Conservation (phyloP, 2,888 invertebrate species). For the Azorinus chamasolen region DNA sequence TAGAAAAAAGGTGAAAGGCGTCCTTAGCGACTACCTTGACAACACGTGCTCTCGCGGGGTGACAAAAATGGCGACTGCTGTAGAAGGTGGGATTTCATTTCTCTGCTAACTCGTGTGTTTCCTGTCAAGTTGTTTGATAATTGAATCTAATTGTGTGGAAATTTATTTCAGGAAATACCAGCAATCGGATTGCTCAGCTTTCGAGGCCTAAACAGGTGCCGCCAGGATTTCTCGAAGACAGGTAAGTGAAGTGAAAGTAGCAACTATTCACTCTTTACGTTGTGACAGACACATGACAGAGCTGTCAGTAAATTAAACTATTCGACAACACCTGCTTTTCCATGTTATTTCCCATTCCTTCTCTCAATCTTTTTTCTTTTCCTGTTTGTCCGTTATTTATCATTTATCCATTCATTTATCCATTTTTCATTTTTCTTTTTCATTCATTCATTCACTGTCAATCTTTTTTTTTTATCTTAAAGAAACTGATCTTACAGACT, state of each 20-base stretch:
- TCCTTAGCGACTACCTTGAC: constrained; percentile 70
- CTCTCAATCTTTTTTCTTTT: no score
- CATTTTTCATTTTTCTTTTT: no score
- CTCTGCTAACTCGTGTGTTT: not conserved
- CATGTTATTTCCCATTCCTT: no score
- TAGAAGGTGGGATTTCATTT: constrained; percentile 46
- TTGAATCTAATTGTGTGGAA: not conserved
- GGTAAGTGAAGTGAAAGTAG: constrained; percentile 70
- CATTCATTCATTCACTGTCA: no score
- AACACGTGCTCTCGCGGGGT: constrained; percentile 61
- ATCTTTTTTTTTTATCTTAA: no score
- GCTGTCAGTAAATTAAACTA: no score
- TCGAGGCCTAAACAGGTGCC: constrained; percentile 74
- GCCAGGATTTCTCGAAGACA: constrained; percentile 70
- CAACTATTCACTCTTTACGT: no score
- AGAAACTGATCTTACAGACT: no score
- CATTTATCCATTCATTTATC: no score
- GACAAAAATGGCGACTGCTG: constrained; percentile 67
- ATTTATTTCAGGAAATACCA: not conserved
- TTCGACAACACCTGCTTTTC: no score
- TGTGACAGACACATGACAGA: no score
- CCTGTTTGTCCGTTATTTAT: no score
- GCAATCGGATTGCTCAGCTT: constrained; percentile 64
- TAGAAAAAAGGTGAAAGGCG: constrained; percentile 62
- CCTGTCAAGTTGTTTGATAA: not conserved